Conservation (phyloP, 2,113 vertebrate species). For the Hydropotes inermis region DNA sequence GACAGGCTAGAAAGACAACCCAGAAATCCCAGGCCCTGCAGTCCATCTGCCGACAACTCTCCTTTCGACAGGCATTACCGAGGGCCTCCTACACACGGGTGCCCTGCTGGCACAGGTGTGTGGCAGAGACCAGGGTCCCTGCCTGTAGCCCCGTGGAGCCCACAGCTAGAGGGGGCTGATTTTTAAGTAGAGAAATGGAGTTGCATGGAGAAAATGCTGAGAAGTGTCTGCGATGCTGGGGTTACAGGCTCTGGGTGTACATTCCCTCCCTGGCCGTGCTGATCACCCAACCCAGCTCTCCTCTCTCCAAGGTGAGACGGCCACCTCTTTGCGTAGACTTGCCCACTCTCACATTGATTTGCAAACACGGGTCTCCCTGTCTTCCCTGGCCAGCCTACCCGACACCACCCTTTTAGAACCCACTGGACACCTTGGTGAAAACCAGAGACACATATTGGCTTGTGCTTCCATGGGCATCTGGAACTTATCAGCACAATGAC, state of each 20-base stretch:
- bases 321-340: neutral
- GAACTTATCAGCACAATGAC: neutral
- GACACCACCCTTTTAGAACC: neutral
- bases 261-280: neutral
- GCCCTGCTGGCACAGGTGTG: accelerated
- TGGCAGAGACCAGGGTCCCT: neutral
- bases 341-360: neutral
- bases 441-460: neutral
- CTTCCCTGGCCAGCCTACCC: neutral
- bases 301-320: neutral
- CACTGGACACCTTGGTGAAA: neutral
- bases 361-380: neutral
- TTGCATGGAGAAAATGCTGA: neutral
- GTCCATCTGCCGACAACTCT: neutral
- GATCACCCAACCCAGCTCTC: neutral
- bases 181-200: neutral
- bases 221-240: neutral
- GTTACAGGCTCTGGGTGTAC: neutral
- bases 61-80: neutral
- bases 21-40: neutral
- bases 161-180: neutral
- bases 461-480: neutral
- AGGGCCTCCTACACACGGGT: too few species aligned
- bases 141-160: neutral
- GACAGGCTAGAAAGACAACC: neutral